Evolutionary conservation across 2,113 vertebrate genomes (phyloP).

Genomic region (Parotia lawesii): DNA sequence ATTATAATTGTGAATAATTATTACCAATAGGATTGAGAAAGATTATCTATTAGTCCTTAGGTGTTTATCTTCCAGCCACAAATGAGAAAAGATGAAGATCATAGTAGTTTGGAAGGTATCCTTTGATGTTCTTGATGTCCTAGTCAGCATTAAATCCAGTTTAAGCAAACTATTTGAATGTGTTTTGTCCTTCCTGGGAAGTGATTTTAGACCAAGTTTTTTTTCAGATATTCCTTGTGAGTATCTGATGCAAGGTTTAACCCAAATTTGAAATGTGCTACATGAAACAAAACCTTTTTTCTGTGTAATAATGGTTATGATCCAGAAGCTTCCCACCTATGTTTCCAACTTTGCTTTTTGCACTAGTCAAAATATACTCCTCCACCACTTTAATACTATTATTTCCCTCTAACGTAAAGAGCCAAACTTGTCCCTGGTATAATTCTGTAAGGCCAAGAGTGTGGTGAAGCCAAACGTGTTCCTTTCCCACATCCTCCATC

Average conservation of each 20-base stretch:
- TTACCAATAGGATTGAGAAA: not conserved
- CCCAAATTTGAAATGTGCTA: not conserved
- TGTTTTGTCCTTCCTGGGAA: not conserved
- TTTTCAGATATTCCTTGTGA: not conserved
- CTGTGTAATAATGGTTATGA: not conserved
- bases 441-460: not conserved
- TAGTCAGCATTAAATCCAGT: not conserved
- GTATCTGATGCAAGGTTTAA: not conserved
- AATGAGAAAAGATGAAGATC: not conserved
- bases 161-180: not conserved
- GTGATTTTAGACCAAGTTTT: not conserved
- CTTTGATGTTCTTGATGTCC: not conserved
- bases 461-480: not conserved
- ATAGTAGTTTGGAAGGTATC: not conserved
- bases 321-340: constrained; percentile 36
- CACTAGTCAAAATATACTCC: constrained; percentile 51
- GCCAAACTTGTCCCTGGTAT: not conserved
- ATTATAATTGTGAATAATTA: not conserved
- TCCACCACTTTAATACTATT: not conserved
- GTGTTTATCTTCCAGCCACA: not conserved
- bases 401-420: not conserved
- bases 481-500: not conserved
- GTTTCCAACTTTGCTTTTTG: not conserved
- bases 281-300: not conserved
- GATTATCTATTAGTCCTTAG: not conserved